phyloP scores from a whole-genome alignment of 2,888 invertebrate species.

The Synanthedon tipuliformis region DNA sequence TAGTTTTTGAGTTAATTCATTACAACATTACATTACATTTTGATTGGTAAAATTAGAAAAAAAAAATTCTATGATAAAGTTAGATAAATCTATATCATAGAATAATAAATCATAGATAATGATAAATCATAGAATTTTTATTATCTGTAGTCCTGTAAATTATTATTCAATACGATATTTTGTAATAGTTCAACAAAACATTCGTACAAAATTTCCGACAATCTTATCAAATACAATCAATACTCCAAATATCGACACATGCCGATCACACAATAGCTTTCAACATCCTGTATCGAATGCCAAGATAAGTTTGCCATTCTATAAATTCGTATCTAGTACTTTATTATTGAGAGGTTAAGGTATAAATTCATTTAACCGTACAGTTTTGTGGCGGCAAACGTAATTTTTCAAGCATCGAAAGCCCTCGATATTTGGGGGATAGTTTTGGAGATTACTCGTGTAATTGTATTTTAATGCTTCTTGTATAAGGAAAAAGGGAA shows the following conservation, averaged over 20 bases:
- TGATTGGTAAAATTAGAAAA: no score
- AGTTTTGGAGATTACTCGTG: conserved; percentile 49
- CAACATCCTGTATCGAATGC: conserved; percentile 37
- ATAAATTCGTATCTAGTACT: background rate
- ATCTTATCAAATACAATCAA: conserved; percentile 14
- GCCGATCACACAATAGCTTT: conserved; percentile 45
- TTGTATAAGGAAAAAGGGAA: conserved; percentile 31
- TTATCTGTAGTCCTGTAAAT: no score
- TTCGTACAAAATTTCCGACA: conserved; percentile 10
- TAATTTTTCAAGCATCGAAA: conserved; percentile 23
- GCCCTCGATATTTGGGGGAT: conserved; percentile 55
- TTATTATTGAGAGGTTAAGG: conserved; percentile 11
- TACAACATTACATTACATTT: no score
- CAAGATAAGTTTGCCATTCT: conserved; percentile 11
- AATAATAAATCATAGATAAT: no score
- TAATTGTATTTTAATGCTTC: conserved; percentile 52
- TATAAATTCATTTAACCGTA: conserved; percentile 14
- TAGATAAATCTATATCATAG: no score
- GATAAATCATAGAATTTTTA: no score
- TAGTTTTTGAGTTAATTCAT: no score
- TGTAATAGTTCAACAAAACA: background rate
- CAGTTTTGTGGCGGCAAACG: conserved; percentile 4
- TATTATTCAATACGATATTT: no score
- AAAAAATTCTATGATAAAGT: no score
- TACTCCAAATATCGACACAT: conserved; percentile 49